Conservation (phyloP, 2,888 invertebrate species). For the Leucophora obtusa region DNA sequence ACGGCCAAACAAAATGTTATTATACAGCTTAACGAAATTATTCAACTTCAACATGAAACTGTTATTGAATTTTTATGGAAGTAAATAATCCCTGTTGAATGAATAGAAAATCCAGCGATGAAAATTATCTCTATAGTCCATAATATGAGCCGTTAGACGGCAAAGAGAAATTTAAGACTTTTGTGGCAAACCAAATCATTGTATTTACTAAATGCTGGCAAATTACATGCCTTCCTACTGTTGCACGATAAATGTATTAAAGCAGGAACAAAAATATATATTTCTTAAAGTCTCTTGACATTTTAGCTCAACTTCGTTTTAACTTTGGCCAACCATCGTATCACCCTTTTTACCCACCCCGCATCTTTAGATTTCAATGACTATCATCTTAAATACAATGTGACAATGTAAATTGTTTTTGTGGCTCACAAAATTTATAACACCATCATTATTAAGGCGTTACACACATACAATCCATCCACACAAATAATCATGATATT, state of each 20-base stretch:
- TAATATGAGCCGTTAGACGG: slow-evolving; percentile 27
- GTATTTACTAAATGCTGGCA: slow-evolving; percentile 67
- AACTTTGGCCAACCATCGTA: neutral
- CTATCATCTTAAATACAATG: slow-evolving; percentile 67
- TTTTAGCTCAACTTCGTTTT: neutral
- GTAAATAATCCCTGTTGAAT: slow-evolving; percentile 77
- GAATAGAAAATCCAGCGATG: slow-evolving; percentile 70
- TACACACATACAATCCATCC: slow-evolving; percentile 22
- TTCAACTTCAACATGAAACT: slow-evolving; percentile 66
- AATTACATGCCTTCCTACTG: slow-evolving; percentile 68
- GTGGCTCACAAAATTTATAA: slow-evolving; percentile 71
- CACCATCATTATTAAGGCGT: slow-evolving; percentile 67
- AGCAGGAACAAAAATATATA: neutral
- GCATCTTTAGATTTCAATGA: slow-evolving; percentile 29
- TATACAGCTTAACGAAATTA: slow-evolving; percentile 68
- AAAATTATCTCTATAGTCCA: slow-evolving; percentile 26
- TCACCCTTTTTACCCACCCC: neutral
- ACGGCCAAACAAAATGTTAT: slow-evolving; percentile 32
- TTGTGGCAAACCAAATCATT: slow-evolving; percentile 39
- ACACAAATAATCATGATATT: slow-evolving; percentile 36
- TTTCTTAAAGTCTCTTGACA: neutral
- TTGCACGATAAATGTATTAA: neutral
- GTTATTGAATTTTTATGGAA: slow-evolving; percentile 75
- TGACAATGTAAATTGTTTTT: slow-evolving; percentile 74
- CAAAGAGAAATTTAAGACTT: slow-evolving; percentile 6